phyloP scores from a whole-genome alignment of 2,888 invertebrate species.

The Calliopum simillimum region DNA sequence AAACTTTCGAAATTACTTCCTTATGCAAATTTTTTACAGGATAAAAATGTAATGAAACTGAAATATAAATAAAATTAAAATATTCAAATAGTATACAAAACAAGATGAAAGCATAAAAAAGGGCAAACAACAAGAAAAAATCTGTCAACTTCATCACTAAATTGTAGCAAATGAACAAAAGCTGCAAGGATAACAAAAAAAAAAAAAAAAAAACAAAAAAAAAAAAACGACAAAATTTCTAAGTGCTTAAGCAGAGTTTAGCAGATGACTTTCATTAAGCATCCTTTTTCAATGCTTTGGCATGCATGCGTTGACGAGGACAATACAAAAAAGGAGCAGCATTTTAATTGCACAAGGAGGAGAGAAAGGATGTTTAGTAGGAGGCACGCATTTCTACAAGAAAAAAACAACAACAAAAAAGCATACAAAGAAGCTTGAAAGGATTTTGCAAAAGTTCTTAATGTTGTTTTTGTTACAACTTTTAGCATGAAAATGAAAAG shows the following conservation, averaged over 20 bases:
- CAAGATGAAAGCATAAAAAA: no score
- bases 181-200: background rate
- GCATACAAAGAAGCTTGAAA: conserved; percentile 12
- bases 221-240: background rate
- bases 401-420: no score
- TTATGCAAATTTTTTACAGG: conserved; percentile 1
- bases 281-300: background rate
- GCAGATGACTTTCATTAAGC: background rate
- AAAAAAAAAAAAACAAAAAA: background rate
- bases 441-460: conserved; percentile 3
- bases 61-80: no score
- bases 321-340: background rate
- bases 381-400: no score
- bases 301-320: background rate
- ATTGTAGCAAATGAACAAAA: background rate
- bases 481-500: background rate
- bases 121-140: no score
- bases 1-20: background rate
- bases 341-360: background rate
- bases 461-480: background rate
- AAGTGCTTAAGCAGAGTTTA: conserved; percentile 6
- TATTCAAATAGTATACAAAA: no score
- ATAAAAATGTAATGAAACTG: no score
- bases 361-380: background rate
- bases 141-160: no score